phyloP scores from a whole-genome alignment of 2,797 vertebrate species.

The Trachurus trachurus region DNA sequence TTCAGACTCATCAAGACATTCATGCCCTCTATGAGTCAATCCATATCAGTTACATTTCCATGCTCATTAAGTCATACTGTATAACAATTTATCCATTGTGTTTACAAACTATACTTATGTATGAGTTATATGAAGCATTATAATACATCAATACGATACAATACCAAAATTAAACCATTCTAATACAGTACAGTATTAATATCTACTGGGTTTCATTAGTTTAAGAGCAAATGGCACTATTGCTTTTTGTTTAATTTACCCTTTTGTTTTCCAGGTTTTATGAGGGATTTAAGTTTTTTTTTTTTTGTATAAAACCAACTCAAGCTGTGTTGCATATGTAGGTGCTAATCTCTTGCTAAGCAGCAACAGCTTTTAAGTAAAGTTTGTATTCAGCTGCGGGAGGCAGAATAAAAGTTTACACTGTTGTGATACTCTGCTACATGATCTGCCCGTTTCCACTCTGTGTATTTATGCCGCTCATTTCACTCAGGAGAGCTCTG shows the following conservation, averaged over 20 bases:
- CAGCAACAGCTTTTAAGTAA: constrained; percentile 6
- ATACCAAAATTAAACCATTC: too few species aligned
- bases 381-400: not conserved
- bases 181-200: too few species aligned
- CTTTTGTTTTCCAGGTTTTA: not conserved
- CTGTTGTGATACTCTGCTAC: not conserved
- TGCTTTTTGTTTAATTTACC: not conserved
- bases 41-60: not conserved
- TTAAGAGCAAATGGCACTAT: not conserved
- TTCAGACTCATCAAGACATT: too few species aligned
- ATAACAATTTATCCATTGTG: not conserved
- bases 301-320: not conserved
- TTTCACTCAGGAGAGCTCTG: not conserved
- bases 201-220: not conserved
- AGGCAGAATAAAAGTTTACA: constrained; percentile 12
- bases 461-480: not conserved
- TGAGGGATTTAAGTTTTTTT: not conserved
- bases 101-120: not conserved
- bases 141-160: not conserved
- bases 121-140: not conserved
- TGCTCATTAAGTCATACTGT: not conserved
- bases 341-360: constrained; percentile 8
- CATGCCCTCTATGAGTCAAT: not conserved
- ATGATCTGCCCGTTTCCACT: not conserved
- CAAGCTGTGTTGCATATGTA: not conserved